Evolutionary conservation across 2,888 invertebrate genomes (phyloP), one percentile per base, ranked within the genome.

Genomic region (Balanococcus diminutus): DNA sequence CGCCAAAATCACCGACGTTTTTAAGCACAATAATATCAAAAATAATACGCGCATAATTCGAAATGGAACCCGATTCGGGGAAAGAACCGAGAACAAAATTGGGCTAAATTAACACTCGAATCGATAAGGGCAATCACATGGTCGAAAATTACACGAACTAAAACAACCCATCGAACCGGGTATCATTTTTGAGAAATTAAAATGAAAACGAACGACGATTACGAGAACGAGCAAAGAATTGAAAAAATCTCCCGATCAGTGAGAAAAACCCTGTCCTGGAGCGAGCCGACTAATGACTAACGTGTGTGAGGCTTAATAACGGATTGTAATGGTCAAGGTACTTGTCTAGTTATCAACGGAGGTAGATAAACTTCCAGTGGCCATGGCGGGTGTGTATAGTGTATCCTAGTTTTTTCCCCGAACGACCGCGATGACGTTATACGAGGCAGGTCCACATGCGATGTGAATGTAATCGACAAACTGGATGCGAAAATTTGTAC

Each of bases 261-360:
- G 16, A 4, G 56, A 56, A 56, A 14, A 72, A 28, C 28, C 31
- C 31, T 72, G 31, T 31, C 16, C 14, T 72, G 22, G 72, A 72
- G 72, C 72, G 72, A 72, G 72, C 31, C 82, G 46, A 82, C 22
- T 42, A 82, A 82, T 51, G 51, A 51, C 82, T 42, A 42, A 82
- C 82, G 42, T 42, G 82, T 82, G 82, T 28, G 31, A 42, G 82
- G 28, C 51, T 42, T 82, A 82, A 42, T 82, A 82, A 82, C 82
- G 82, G 82, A 82, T 82, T 82, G 51, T 82, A 51, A 51, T 82
- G 82, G 51, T 51, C 82, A 51, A 42, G 82, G 82, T 82, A 51
- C 51, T 82, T 42, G 82, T 82, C 82, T 82, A 82, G 82, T 51
- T 82, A 42, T 82, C 82, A 51, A 51, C 42, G 81, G 39, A 39